These are phyloP conservation scores for Gordius sp. DNA, from an alignment of 2,888 invertebrate species.

Conservation along the genomic window DNA sequence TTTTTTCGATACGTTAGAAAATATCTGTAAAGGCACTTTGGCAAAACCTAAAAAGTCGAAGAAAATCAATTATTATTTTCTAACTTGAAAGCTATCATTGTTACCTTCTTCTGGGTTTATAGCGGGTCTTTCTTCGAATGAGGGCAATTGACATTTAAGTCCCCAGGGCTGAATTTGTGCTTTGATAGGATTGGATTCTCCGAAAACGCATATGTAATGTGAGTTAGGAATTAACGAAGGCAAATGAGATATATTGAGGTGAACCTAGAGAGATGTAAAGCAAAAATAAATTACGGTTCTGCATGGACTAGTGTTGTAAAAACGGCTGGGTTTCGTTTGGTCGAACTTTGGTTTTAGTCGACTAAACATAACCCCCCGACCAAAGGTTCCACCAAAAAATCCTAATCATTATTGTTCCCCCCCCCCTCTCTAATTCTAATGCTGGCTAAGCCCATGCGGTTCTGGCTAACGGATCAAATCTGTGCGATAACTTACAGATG, in stretches of 20 bases:
- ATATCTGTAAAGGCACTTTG: neutral
- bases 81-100: neutral
- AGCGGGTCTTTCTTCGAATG: neutral
- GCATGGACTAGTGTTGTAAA: too few species aligned
- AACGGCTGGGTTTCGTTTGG: too few species aligned
- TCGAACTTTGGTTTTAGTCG: too few species aligned
- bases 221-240: neutral
- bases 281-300: too few species aligned
- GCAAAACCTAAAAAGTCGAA: constrained; percentile 5
- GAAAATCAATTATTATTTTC: neutral
- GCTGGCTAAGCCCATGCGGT: too few species aligned
- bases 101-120: neutral
- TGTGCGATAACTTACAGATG: too few species aligned
- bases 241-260: constrained; percentile 11
- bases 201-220: neutral
- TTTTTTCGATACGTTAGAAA: neutral
- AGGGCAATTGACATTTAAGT: neutral
- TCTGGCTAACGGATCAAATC: too few species aligned
- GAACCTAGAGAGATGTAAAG: too few species aligned
- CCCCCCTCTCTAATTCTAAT: too few species aligned
- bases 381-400: too few species aligned
- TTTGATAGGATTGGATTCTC: neutral
- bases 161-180: neutral
- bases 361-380: too few species aligned
- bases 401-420: too few species aligned